phyloP scores from a whole-genome alignment of 2,888 invertebrate species.

The Smittia sp. region DNA sequence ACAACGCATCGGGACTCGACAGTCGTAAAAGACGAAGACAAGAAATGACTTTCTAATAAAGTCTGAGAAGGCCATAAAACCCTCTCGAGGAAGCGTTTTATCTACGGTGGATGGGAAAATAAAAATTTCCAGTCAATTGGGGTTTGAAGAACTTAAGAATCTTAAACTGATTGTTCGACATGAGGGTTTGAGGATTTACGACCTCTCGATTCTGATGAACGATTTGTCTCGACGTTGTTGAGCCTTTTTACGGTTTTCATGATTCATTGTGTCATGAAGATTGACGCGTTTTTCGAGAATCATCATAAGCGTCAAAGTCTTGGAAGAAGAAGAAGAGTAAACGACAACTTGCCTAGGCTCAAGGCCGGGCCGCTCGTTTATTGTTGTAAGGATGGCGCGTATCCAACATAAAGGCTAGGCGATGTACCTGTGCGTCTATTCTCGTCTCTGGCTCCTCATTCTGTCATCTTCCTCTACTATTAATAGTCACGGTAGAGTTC shows the following conservation, averaged over 20 bases:
- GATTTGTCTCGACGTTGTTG: not conserved
- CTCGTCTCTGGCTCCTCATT: not conserved
- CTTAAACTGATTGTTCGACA: conserved; percentile 21
- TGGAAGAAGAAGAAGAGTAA: not conserved
- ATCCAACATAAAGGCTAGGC: not conserved
- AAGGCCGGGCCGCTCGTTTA: conserved; percentile 18
- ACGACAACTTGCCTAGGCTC: not conserved
- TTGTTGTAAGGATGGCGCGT: conserved; percentile 19
- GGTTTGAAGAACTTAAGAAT: not conserved
- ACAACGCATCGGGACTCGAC: not conserved
- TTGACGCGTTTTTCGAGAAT: not conserved
- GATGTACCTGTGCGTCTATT: conserved; percentile 33
- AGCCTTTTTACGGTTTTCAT: conserved; percentile 1
- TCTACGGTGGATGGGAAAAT: conserved; percentile 25
- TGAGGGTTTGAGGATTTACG: conserved; percentile 14
- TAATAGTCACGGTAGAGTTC: not conserved
- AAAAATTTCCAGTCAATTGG: not conserved
- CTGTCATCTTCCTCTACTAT: not conserved
- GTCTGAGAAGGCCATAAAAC: conserved; percentile 18
- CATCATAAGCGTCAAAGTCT: not conserved
- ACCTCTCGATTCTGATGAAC: not conserved
- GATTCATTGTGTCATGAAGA: not conserved
- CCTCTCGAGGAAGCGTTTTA: conserved; percentile 18
- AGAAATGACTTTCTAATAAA: conserved; percentile 37
- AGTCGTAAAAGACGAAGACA: not conserved